Percentiles rank a stretch among this genome's conserved stretches.
Evolutionary conservation across 2,888 invertebrate genomes (phyloP).

Genomic region (Apamea epomidion): DNA sequence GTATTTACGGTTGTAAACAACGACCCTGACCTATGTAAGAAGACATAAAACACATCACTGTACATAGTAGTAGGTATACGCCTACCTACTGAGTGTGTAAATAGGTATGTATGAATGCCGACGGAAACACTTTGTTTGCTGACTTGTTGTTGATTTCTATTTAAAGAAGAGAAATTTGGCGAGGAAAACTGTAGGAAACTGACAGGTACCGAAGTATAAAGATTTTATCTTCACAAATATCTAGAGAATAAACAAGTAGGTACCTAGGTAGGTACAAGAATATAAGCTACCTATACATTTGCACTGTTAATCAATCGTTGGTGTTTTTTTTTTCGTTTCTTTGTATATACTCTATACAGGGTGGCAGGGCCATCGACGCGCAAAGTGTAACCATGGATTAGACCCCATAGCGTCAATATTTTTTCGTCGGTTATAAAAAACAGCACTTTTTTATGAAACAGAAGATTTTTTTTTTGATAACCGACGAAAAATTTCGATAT

Average conservation of each 20-base stretch:
- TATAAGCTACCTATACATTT: not conserved
- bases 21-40: slow-evolving; percentile 66
- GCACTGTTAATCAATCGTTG: not conserved
- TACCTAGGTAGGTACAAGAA: not conserved
- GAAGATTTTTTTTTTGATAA: too few species aligned
- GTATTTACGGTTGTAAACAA: slow-evolving; percentile 52
- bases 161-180: not conserved
- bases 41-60: slow-evolving; percentile 61
- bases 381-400: too few species aligned
- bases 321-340: not conserved
- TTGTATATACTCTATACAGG: not conserved
- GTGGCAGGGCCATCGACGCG: too few species aligned
- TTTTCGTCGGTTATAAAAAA: too few species aligned
- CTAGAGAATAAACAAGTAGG: not conserved
- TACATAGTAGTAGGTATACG: slow-evolving; percentile 32
- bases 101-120: slow-evolving; percentile 1
- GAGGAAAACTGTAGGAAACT: not conserved
- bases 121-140: slow-evolving; percentile 14
- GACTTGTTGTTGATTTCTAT: slow-evolving; percentile 5
- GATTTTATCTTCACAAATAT: not conserved
- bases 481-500: too few species aligned
- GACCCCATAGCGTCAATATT: too few species aligned
- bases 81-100: slow-evolving; percentile 4
- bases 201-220: not conserved
- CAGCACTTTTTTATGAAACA: too few species aligned